Evolutionary conservation across 2,113 vertebrate species (phyloP).

Genomic region (Cololabis saira): DNA sequence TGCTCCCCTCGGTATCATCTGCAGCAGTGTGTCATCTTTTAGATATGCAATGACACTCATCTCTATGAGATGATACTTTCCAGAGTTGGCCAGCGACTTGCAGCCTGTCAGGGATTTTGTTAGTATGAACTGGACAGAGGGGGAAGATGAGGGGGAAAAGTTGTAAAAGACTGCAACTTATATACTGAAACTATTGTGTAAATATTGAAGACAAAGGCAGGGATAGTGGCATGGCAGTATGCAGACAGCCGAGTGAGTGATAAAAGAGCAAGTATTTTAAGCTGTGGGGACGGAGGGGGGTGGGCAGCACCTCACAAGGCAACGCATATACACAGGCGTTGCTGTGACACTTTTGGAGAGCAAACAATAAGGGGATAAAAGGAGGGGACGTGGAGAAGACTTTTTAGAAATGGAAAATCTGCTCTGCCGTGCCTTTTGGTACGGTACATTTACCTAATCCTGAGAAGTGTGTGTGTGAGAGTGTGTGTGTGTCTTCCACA

Average conservation of each 20-base stretch:
- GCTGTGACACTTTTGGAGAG: slow-evolving; percentile 63
- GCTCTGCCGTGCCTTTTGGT: slow-evolving; percentile 28
- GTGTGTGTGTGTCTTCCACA: neutral
- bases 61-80: slow-evolving; percentile 50
- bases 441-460: slow-evolving; percentile 47
- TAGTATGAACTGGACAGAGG: neutral
- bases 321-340: slow-evolving; percentile 49
- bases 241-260: slow-evolving; percentile 31
- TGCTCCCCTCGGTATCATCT: neutral
- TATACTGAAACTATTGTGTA: neutral
- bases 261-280: slow-evolving; percentile 61
- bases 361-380: slow-evolving; percentile 61
- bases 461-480: neutral
- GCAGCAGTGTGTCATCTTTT: slow-evolving; percentile 32
- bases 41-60: slow-evolving; percentile 42
- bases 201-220: neutral
- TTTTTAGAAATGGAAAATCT: slow-evolving; percentile 53
- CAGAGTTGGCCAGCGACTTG: slow-evolving; percentile 16
- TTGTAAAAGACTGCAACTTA: neutral
- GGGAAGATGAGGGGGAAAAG: neutral
- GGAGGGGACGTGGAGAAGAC: slow-evolving; percentile 46
- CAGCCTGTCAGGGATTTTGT: neutral
- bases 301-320: slow-evolving; percentile 65
- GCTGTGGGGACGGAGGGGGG: slow-evolving; percentile 34
- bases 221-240: slow-evolving; percentile 4